Percentiles rank a stretch among this genome's conserved stretches.
These are phyloP conservation scores for Panagrolaimus sp. DNA, from an alignment of 1,140 invertebrate species.

Conservation along the genomic window DNA sequence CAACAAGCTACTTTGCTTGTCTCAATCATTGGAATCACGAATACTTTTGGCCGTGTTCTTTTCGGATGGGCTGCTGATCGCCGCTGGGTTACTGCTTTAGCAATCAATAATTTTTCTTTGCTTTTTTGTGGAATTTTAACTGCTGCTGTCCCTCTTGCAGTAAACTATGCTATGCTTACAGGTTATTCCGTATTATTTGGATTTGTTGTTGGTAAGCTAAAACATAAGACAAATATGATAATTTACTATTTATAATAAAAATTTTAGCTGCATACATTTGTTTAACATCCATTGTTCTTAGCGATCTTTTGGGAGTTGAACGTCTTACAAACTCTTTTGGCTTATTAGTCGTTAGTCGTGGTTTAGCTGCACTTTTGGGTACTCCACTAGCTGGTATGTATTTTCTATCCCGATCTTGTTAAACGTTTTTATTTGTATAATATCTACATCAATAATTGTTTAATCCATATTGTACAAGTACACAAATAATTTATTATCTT, in stretches of 20 bases:
- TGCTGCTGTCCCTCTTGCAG: conserved; percentile 74
- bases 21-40: conserved; percentile 80
- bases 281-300: conserved; percentile 81
- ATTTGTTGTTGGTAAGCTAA: conserved; percentile 79
- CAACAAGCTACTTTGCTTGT: conserved; percentile 68
- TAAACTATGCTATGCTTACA: conserved; percentile 71
- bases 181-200: conserved; percentile 84
- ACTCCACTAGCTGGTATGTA: conserved; percentile 65
- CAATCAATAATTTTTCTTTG: conserved; percentile 83
- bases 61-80: conserved; percentile 63
- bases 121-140: conserved; percentile 80
- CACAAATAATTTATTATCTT: too few relatives aligned
- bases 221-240: too few relatives aligned
- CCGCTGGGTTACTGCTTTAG: conserved; percentile 72
- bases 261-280: conserved; percentile 87
- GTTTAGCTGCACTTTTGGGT: conserved; percentile 77
- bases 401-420: background rate
- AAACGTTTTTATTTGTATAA: too few relatives aligned
- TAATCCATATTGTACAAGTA: too few relatives aligned
- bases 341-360: conserved; percentile 83
- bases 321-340: conserved; percentile 94
- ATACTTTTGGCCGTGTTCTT: conserved; percentile 70
- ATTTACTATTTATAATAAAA: too few relatives aligned
- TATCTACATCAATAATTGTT: too few relatives aligned
- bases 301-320: conserved; percentile 86